These are phyloP conservation scores for Caenorhabditis latens DNA, from an alignment of 1,140 invertebrate species.

Conservation along the genomic window DNA sequence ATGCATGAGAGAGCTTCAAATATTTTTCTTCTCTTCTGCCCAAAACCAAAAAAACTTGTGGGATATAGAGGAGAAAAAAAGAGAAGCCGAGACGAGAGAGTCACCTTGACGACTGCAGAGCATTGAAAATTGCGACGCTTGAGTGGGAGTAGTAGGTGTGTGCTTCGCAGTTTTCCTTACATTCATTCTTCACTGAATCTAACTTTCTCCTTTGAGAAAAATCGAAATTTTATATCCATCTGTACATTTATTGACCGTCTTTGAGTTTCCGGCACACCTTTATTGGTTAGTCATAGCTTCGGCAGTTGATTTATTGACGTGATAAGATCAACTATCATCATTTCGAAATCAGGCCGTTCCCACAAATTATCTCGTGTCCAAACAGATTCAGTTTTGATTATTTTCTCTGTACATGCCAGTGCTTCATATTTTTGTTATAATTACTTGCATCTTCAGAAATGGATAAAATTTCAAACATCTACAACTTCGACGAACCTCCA, in stretches of 20 bases:
- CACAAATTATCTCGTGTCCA: too few relatives aligned
- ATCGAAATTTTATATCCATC: too few relatives aligned
- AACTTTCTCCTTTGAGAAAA: too few relatives aligned
- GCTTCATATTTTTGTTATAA: neutral
- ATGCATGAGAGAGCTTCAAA: conserved; percentile 30
- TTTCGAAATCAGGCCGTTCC: neutral
- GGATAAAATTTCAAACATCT: conserved; percentile 57
- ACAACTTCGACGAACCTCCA: conserved; percentile 56
- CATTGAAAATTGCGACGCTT: conserved; percentile 24
- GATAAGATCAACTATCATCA: conserved; percentile 36
- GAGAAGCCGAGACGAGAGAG: conserved; percentile 4
- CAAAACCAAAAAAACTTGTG: neutral
- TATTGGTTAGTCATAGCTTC: too few relatives aligned
- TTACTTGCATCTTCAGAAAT: neutral
- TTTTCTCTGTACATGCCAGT: neutral
- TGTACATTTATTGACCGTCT: too few relatives aligned
- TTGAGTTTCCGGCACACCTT: too few relatives aligned
- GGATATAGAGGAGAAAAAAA: conserved; percentile 16
- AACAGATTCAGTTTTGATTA: neutral
- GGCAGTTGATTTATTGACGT: neutral
- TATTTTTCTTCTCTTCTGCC: neutral
- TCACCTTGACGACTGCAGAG: conserved; percentile 23
- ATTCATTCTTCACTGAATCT: too few relatives aligned
- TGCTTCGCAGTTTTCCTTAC: neutral
- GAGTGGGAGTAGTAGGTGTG: neutral